Base-by-base conservation (phyloP, 2,888 invertebrate genomes). In the Phalera bucephala region DNA sequence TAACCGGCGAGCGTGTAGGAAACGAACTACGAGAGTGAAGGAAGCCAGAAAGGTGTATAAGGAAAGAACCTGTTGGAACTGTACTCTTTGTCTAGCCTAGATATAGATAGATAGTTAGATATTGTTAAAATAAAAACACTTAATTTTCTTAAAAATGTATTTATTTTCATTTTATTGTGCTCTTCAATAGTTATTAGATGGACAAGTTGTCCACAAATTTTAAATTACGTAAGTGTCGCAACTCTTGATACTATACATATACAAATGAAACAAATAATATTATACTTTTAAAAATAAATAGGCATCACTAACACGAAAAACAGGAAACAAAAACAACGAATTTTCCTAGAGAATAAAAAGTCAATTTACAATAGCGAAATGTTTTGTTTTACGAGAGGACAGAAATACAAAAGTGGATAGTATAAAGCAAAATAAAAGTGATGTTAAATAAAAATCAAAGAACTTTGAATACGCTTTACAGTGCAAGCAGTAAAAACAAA, bases 161-260 rank as follows among this genome's bases (percentile, higher is more conserved):
- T 87, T 87, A 80, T 80, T 85, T 83, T 82, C 76, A 81, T 83
- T 83, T 87, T 88, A 87, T 87, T 87, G 86, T 88, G 88, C 88
- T 87, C 69, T 65, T 85, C 83, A 81, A 58, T 84, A 83, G 80
- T 85, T 71, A 82, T 79, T 80, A 79, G 80, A 64, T 49, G 74
- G 79, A 80, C 80, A 62, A 47, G 48, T 33, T 44, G 76, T 59
- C 79, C 80, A 58, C 51, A 76, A 72, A 72, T 69, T 74, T 72
- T 65, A 67, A 27, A 72, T 76, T 79, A 78, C 70, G 82, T 71
- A 75, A 67, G 77, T 80, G 78, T 77, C 68, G 70, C 64, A 70
- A 74, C 59, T 64, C 68, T 69, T 52, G 61, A 63, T 69, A 74
- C 60, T 72, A 71, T 78, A 76, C 71, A 77, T 72, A 71, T 78